A percentile compares a stretch with the other conserved stretches of the same genome.
These are phyloP conservation scores for Callinectes sapidus DNA, from an alignment of 2,888 invertebrate genomes.

Conservation along the genomic window DNA sequence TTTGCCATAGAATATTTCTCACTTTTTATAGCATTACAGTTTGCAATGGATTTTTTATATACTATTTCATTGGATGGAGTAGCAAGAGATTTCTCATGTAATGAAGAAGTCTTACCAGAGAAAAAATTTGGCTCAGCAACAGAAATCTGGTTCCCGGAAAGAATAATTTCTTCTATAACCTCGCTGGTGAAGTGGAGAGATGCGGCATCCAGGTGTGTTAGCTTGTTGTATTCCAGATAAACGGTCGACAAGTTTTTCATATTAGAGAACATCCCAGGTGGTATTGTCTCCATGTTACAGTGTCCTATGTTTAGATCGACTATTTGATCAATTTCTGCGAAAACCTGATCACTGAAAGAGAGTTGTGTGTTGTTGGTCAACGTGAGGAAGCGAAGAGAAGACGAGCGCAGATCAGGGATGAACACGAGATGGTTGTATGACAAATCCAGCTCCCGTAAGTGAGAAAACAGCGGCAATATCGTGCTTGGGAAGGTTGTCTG, in stretches of 20 bases:
- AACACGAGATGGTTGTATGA: slow-evolving; percentile 23
- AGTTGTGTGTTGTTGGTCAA: slow-evolving; percentile 19
- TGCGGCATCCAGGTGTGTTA: background rate
- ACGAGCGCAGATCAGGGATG: slow-evolving; percentile 39
- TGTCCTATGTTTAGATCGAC: slow-evolving; percentile 26
- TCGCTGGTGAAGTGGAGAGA: slow-evolving; percentile 13
- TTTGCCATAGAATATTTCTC: too few relatives aligned
- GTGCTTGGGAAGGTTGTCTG: slow-evolving; percentile 34
- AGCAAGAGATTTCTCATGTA: background rate
- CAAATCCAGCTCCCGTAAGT: slow-evolving; percentile 5
- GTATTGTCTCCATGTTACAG: slow-evolving; percentile 4
- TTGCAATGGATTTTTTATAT: background rate
- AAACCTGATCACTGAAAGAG: background rate
- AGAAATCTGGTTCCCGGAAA: slow-evolving; percentile 40
- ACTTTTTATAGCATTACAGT: too few relatives aligned
- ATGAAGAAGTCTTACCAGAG: background rate
- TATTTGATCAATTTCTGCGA: background rate
- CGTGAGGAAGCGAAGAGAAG: slow-evolving; percentile 19
- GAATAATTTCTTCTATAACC: background rate
- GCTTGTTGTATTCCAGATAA: slow-evolving; percentile 31
- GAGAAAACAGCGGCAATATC: background rate
- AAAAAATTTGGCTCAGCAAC: background rate
- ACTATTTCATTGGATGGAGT: background rate
- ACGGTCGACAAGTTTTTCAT: background rate
- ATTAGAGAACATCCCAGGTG: slow-evolving; percentile 4